Evolutionary conservation across 2,797 vertebrate genomes (phyloP).

Genomic region (Triplophysa bombifrons): DNA sequence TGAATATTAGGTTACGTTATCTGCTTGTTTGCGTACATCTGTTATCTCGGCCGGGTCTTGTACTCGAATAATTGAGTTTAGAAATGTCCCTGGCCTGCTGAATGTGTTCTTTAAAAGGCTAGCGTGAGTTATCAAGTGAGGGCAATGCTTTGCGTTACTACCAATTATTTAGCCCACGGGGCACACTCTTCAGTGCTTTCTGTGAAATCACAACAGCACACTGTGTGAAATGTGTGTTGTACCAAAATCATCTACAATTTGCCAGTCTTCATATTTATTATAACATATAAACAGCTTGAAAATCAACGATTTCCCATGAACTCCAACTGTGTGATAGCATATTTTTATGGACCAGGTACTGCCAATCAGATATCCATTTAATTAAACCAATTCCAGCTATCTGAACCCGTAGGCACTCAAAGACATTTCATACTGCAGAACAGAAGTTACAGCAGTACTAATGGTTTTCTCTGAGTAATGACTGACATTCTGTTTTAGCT

Average conservation of each 20-base stretch:
- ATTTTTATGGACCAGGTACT: neutral
- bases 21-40: neutral
- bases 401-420: neutral
- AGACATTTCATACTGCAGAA: neutral
- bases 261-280: constrained; percentile 19
- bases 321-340: neutral
- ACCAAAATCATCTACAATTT: constrained; percentile 42
- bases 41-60: constrained; percentile 19
- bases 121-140: constrained; percentile 14
- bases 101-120: constrained; percentile 30
- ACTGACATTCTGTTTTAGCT: constrained; percentile 1
- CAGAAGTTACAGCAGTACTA: neutral
- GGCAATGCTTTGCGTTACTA: constrained; percentile 13
- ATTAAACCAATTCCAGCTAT: neutral
- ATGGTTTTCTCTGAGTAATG: constrained; percentile 1
- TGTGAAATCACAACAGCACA: constrained; percentile 20
- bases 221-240: constrained; percentile 18
- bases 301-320: constrained; percentile 10
- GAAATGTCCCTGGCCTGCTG: constrained; percentile 9
- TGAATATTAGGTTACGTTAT: constrained; percentile 49
- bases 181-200: constrained; percentile 33
- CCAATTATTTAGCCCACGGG: constrained; percentile 47
- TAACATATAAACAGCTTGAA: constrained; percentile 10
- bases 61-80: constrained; percentile 49
- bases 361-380: constrained; percentile 17